Conservation (phyloP, 2,888 invertebrate genomes). For the Catocala sponsa region DNA sequence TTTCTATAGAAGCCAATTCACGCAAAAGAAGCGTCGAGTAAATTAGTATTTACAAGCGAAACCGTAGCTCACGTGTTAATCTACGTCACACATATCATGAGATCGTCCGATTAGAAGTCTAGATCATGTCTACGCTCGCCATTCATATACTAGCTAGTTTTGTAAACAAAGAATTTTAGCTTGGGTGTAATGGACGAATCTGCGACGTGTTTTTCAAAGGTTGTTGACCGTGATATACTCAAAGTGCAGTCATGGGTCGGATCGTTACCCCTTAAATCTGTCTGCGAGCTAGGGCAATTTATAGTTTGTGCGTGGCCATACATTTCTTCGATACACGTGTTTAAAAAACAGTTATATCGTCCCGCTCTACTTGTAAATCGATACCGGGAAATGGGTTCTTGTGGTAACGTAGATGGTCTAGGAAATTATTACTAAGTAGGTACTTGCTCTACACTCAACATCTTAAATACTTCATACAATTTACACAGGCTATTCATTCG, state of each 20-base stretch:
- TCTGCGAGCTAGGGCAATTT: conserved; percentile 26
- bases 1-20: no score
- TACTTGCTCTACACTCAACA: conserved; percentile 4
- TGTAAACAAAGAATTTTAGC: conserved; percentile 16
- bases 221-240: conserved; percentile 23
- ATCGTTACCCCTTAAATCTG: conserved; percentile 29
- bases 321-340: conserved; percentile 19
- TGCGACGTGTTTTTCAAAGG: conserved; percentile 16
- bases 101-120: conserved; percentile 13
- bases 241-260: conserved; percentile 24
- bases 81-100: conserved; percentile 8
- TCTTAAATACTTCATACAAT: conserved; percentile 9
- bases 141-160: conserved; percentile 17
- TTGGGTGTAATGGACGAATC: conserved; percentile 2
- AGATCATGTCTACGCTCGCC: conserved; percentile 8
- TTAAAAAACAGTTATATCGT: conserved; percentile 37
- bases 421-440: conserved; percentile 16
- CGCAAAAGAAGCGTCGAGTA: no score
- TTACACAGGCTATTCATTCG: neutral
- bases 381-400: conserved; percentile 24
- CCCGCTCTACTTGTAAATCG: conserved; percentile 34
- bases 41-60: conserved; percentile 8
- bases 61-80: conserved; percentile 12
- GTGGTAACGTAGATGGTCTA: conserved; percentile 15
- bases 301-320: conserved; percentile 20